Conservation (phyloP, 2,113 vertebrate genomes). For the Ranitomeya imitator region DNA sequence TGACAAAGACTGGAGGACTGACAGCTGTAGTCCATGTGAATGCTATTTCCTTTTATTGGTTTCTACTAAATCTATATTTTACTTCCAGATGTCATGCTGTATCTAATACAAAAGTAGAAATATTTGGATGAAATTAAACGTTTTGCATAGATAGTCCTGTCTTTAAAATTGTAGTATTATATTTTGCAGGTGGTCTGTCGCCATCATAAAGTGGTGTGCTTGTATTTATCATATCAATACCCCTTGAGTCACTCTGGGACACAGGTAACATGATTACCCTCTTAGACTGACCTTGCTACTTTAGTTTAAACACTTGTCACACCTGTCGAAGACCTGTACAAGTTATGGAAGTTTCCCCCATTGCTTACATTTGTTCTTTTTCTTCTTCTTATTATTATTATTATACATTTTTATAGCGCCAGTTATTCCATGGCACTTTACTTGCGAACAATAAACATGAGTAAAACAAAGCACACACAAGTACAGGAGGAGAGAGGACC, state of each 20-base stretch:
- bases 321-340: constrained; percentile 85
- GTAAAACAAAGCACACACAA: no score
- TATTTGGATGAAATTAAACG: not conserved
- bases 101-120: not conserved
- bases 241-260: constrained; percentile 76
- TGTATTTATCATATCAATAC: constrained; percentile 36
- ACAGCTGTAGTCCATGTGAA: not conserved
- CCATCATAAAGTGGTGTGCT: constrained; percentile 6
- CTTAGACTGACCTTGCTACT: constrained; percentile 73
- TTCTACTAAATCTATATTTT: not conserved
- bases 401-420: no score
- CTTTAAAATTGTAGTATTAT: not conserved
- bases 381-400: constrained; percentile 32
- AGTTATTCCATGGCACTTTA: no score
- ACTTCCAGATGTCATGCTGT: not conserved
- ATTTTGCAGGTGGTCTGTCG: constrained; percentile 11
- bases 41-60: not conserved
- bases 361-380: constrained; percentile 76
- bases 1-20: not conserved
- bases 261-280: constrained; percentile 74
- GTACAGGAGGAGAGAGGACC: no score
- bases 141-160: not conserved
- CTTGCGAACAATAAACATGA: no score
- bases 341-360: constrained; percentile 78
- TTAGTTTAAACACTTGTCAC: constrained; percentile 87